A percentile compares a stretch with the other conserved stretches of the same genome.
These are phyloP conservation scores for Pomacea maculata DNA, from an alignment of 1,140 invertebrate genomes.

Conservation along the genomic window DNA sequence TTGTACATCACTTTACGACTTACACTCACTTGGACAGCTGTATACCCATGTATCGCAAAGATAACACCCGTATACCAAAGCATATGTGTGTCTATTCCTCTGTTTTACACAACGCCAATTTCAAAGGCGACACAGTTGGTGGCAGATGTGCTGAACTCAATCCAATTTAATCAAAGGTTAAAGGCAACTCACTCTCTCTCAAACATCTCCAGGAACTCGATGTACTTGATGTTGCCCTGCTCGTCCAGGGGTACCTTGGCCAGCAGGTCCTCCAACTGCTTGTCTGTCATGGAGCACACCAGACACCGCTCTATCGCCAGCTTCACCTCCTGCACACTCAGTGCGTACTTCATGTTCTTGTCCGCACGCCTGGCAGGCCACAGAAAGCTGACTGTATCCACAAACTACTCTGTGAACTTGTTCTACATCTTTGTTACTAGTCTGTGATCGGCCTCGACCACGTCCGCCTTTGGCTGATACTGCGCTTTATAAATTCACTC, in stretches of 20 bases:
- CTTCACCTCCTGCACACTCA: constrained; percentile 47
- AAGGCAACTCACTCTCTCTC: constrained; percentile 43
- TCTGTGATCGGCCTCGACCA: no score
- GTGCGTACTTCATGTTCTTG: constrained; percentile 41
- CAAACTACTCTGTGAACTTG: neutral
- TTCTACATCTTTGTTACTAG: no score
- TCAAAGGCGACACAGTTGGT: neutral
- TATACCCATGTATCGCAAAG: no score
- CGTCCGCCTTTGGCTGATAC: no score
- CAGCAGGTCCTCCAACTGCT: constrained; percentile 49
- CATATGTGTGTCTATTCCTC: neutral
- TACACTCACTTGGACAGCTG: no score
- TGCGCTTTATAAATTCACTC: no score
- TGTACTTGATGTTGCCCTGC: constrained; percentile 53
- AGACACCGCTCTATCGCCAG: constrained; percentile 45
- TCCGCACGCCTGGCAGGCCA: constrained; percentile 44
- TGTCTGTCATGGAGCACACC: constrained; percentile 42
- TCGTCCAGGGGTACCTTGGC: constrained; percentile 36
- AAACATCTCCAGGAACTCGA: constrained; percentile 49
- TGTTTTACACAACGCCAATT: neutral
- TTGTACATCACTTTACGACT: neutral
- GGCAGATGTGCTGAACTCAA: neutral
- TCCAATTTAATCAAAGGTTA: neutral
- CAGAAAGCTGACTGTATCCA: neutral
- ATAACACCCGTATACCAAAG: neutral